Evolutionary conservation across 2,797 vertebrate species (phyloP).

Genomic region (Chelon labrosus): DNA sequence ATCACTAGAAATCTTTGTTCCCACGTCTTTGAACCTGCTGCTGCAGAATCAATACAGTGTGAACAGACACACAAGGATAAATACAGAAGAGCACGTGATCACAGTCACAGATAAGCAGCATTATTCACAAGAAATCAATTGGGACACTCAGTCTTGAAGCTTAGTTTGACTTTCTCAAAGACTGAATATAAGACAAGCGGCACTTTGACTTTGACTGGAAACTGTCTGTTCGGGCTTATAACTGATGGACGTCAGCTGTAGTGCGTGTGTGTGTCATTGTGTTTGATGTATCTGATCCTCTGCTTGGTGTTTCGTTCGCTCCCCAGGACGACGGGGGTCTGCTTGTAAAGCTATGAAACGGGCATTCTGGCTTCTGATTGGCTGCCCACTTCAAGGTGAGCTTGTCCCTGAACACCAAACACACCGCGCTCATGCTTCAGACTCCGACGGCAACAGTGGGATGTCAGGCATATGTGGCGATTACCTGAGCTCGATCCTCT

Average conservation of each 20-base stretch:
- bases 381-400: conserved; percentile 59
- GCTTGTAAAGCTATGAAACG: conserved; percentile 38
- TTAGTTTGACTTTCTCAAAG: conserved; percentile 34
- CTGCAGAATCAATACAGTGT: conserved; percentile 62
- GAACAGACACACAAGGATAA: conserved; percentile 24
- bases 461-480: not conserved
- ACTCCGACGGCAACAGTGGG: conserved; percentile 11
- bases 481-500: conserved; percentile 2
- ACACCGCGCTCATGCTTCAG: conserved; percentile 22
- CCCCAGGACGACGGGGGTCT: conserved; percentile 17
- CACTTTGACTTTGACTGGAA: conserved; percentile 1
- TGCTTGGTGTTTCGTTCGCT: conserved; percentile 4
- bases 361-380: conserved; percentile 42
- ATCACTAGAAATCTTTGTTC: conserved; percentile 47
- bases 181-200: conserved; percentile 20
- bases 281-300: conserved; percentile 21
- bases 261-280: not conserved
- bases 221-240: not conserved
- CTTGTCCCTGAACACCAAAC: conserved; percentile 33
- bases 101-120: conserved; percentile 15
- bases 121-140: conserved; percentile 37
- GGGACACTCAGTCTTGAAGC: conserved; percentile 14
- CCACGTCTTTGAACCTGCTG: conserved; percentile 53
- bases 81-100: not conserved
- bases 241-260: conserved; percentile 12